Conservation (phyloP, 2,888 invertebrate species). For the Camponotus fellah region DNA sequence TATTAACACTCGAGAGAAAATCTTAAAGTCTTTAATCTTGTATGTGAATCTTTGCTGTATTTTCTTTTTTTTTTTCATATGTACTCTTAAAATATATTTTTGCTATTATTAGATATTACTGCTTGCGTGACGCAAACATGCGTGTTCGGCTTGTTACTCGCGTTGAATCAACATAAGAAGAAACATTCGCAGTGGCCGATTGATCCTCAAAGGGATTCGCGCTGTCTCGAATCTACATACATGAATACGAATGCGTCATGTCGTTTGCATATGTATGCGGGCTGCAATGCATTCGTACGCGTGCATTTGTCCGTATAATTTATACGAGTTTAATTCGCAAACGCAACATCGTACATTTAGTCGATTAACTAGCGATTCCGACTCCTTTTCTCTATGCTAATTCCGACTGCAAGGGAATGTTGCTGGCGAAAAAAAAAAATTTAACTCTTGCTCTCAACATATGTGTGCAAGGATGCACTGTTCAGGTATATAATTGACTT, state of each 20-base stretch:
- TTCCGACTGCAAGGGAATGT: not conserved
- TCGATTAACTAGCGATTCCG: conserved; percentile 28
- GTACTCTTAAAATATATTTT: not conserved
- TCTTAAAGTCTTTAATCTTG: not conserved
- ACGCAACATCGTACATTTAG: not conserved
- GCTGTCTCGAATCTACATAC: conserved; percentile 72
- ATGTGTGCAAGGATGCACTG: too few relatives aligned
- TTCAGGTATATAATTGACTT: too few relatives aligned
- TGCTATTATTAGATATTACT: not conserved
- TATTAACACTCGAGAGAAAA: not conserved
- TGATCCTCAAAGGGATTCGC: conserved; percentile 69
- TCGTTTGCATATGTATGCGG: conserved; percentile 74
- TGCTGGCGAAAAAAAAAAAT: not conserved
- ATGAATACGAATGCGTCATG: conserved; percentile 74
- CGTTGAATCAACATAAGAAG: conserved; percentile 45
- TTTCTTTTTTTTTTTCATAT: not conserved
- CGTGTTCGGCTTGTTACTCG: conserved; percentile 54
- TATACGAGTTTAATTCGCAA: conserved; percentile 43
- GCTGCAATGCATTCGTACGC: conserved; percentile 52
- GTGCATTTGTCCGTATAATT: conserved; percentile 64
- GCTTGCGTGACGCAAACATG: not conserved
- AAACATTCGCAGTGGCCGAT: conserved; percentile 64
- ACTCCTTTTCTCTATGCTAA: not conserved
- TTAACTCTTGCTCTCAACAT: not conserved
- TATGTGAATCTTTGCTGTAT: not conserved